phyloP scores from a whole-genome alignment of 2,113 vertebrate genomes.

The Microtus richardsoni region DNA sequence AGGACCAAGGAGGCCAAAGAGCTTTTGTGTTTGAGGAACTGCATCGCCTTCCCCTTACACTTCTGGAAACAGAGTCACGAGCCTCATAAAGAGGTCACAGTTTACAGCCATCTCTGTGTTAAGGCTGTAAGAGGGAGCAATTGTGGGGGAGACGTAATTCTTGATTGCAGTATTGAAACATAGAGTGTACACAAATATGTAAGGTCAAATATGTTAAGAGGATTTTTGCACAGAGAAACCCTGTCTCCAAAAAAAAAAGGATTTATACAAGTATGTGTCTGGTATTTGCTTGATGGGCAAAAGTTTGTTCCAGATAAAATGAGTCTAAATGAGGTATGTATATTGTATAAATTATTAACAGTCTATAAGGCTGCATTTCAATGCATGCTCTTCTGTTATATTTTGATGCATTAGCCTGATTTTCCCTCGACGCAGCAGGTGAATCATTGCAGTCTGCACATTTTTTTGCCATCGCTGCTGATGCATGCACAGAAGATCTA shows the following conservation, averaged over 20 bases:
- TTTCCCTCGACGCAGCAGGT: neutral
- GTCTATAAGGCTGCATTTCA: neutral
- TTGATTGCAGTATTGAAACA: slow-evolving; percentile 6
- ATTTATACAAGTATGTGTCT: neutral
- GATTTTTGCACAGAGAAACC: too few species aligned
- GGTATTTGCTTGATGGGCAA: slow-evolving; percentile 32
- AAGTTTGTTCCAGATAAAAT: slow-evolving; percentile 14
- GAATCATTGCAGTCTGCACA: neutral
- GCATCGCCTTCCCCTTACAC: neutral
- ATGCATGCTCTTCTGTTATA: neutral
- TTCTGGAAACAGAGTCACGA: slow-evolving; percentile 17
- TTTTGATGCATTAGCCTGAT: neutral
- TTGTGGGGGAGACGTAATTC: neutral
- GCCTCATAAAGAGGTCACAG: neutral
- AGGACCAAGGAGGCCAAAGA: neutral
- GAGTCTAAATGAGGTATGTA: neutral
- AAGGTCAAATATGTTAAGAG: neutral
- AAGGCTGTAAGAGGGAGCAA: neutral
- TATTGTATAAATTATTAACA: neutral
- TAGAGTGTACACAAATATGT: neutral
- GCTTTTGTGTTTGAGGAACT: slow-evolving; percentile 34
- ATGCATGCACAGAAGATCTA: neutral
- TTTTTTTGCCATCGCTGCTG: neutral
- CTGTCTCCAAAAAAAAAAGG: neutral
- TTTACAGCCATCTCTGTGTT: slow-evolving; percentile 15